A percentile compares a stretch with the other conserved stretches of the same genome.
Evolutionary conservation across 2,888 invertebrate species (phyloP).

Genomic region (Lysandra bellargus): DNA sequence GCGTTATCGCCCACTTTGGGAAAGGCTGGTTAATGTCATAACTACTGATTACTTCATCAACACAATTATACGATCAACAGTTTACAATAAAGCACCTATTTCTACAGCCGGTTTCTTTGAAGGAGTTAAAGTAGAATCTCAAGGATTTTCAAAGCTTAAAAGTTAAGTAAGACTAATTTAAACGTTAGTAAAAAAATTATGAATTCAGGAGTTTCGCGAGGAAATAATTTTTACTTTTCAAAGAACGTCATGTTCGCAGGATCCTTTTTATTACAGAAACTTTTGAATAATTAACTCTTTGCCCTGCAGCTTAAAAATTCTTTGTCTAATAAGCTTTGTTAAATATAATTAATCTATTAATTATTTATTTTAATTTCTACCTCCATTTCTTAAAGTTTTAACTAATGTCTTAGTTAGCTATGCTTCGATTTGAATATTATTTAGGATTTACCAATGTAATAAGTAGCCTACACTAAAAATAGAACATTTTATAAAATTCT

Average conservation of each 20-base stretch:
- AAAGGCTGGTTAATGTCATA: too few relatives aligned
- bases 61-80: not conserved
- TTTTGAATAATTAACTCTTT: conserved; percentile 28
- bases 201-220: not conserved
- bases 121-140: not conserved
- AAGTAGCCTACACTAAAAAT: not conserved
- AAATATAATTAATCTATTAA: not conserved
- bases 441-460: not conserved
- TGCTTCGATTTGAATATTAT: not conserved
- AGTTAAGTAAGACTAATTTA: conserved; percentile 10
- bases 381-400: too few relatives aligned
- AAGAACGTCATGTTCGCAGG: not conserved
- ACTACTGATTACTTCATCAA: too few relatives aligned
- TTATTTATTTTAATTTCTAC: not conserved
- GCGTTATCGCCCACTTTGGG: too few relatives aligned
- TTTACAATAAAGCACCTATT: not conserved
- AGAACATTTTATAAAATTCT: not conserved
- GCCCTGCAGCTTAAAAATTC: not conserved
- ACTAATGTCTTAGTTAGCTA: too few relatives aligned
- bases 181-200: conserved; percentile 15
- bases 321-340: conserved; percentile 2
- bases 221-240: conserved; percentile 26
- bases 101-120: not conserved
- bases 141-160: not conserved
- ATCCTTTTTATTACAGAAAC: conserved; percentile 17